Evolutionary conservation across 2,797 vertebrate genomes (phyloP).

Genomic region (Squalus acanthias): DNA sequence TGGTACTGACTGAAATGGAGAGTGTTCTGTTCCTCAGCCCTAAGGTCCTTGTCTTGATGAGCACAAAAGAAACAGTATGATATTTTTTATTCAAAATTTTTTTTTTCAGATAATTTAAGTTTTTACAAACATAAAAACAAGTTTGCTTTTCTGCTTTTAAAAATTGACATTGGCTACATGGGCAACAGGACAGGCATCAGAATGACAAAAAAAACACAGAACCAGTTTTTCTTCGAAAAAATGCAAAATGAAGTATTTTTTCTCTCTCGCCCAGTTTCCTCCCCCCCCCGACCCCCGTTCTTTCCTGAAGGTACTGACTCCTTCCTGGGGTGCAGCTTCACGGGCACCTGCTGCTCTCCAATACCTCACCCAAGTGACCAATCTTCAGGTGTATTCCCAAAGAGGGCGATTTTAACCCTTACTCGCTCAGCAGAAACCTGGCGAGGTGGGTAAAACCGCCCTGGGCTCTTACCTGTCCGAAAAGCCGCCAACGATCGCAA

Average conservation of each 20-base stretch:
- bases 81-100: slow-evolving; percentile 27
- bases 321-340: not conserved
- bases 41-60: not conserved
- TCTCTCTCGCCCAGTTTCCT: not conserved
- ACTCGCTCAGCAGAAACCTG: too few relatives aligned
- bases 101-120: slow-evolving; percentile 30
- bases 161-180: slow-evolving; percentile 1
- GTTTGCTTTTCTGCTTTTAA: slow-evolving; percentile 29
- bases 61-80: not conserved
- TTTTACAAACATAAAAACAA: slow-evolving; percentile 28
- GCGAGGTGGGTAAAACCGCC: too few relatives aligned
- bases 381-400: not conserved
- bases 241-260: not conserved
- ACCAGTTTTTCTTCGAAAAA: slow-evolving; percentile 15
- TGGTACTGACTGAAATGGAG: not conserved
- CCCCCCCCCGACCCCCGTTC: not conserved
- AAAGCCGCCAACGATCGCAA: too few relatives aligned
- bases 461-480: too few relatives aligned
- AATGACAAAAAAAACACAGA: slow-evolving; percentile 17
- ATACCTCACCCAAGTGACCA: not conserved
- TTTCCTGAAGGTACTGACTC: not conserved
- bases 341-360: not conserved
- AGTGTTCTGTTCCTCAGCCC: not conserved
- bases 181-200: slow-evolving; percentile 16
- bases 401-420: too few relatives aligned